Percentiles rank a stretch among this genome's conserved stretches.
Conservation (phyloP, 2,797 vertebrate species). For the Argentina silus region DNA sequence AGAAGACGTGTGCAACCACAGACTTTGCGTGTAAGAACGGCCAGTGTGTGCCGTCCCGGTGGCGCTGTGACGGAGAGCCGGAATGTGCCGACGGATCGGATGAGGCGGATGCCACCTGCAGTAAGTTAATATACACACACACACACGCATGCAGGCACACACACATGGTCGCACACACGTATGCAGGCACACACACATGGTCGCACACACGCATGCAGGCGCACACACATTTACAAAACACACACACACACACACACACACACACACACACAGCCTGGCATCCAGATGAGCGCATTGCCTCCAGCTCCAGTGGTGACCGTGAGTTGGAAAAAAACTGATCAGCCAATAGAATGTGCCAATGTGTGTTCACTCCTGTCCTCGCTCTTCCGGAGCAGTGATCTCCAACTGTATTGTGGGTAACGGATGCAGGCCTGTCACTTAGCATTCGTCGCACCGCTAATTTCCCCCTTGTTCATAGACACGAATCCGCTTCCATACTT, state of each 20-base stretch:
- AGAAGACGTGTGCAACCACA: constrained; percentile 90
- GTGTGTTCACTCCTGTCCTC: too few species aligned
- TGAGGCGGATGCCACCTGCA: constrained; percentile 90
- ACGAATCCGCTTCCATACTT: neutral
- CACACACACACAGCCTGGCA: constrained; percentile 9
- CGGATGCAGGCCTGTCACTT: neutral
- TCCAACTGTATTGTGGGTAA: neutral
- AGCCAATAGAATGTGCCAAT: neutral
- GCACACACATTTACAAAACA: constrained; percentile 3
- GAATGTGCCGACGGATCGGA: constrained; percentile 94
- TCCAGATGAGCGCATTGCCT: constrained; percentile 5
- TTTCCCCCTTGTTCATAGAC: neutral
- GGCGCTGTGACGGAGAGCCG: constrained; percentile 95
- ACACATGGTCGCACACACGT: constrained; percentile 9
- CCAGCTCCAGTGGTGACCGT: neutral
- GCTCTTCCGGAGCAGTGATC: neutral
- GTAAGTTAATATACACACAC: constrained; percentile 78
- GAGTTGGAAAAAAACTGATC: neutral
- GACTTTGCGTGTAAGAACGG: constrained; percentile 95
- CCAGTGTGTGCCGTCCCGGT: constrained; percentile 90
- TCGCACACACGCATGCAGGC: neutral
- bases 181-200: constrained; percentile 14
- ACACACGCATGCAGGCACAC: neutral
- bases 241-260: constrained; percentile 17
- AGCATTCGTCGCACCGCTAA: neutral